phyloP scores from a whole-genome alignment of 2,888 invertebrate genomes.

The Dichetophora obliterata region DNA sequence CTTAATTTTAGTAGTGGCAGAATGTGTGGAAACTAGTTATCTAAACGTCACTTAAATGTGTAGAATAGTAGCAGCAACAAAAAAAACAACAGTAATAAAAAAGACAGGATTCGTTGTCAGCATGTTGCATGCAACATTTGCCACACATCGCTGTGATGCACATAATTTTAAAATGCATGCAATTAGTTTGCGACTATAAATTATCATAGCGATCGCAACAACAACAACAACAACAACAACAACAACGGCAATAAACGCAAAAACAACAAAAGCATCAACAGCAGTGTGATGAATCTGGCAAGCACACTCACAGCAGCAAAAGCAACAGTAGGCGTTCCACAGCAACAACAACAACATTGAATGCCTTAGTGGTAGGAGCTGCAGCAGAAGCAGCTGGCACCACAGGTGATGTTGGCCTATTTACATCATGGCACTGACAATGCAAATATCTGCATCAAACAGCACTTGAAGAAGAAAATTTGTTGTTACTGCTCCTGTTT shows the following conservation, averaged over 20 bases:
- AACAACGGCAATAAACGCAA: too few species aligned
- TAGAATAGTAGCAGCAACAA: not conserved
- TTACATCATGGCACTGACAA: not conserved
- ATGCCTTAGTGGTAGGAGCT: too few species aligned
- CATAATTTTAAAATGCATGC: conserved; percentile 2
- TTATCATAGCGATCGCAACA: conserved; percentile 6
- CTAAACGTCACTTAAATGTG: not conserved
- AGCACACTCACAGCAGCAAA: too few species aligned
- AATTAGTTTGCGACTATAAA: conserved; percentile 15
- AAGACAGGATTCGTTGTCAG: not conserved
- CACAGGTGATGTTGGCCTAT: conserved; percentile 12
- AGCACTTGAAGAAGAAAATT: too few species aligned
- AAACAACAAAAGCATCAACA: too few species aligned
- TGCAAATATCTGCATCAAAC: too few species aligned
- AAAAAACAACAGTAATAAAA: not conserved
- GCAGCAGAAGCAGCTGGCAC: not conserved
- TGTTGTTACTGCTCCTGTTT: too few species aligned
- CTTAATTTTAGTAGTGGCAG: too few species aligned
- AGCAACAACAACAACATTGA: too few species aligned
- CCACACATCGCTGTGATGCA: not conserved
- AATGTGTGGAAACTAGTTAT: not conserved
- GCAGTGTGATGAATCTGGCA: too few species aligned
- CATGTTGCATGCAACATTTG: not conserved
- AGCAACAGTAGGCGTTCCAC: too few species aligned
- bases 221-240: not conserved